A percentile compares a stretch with the other conserved stretches of the same genome.
phyloP scores from a whole-genome alignment of 2,113 vertebrate species.

The Monopterus albus region DNA sequence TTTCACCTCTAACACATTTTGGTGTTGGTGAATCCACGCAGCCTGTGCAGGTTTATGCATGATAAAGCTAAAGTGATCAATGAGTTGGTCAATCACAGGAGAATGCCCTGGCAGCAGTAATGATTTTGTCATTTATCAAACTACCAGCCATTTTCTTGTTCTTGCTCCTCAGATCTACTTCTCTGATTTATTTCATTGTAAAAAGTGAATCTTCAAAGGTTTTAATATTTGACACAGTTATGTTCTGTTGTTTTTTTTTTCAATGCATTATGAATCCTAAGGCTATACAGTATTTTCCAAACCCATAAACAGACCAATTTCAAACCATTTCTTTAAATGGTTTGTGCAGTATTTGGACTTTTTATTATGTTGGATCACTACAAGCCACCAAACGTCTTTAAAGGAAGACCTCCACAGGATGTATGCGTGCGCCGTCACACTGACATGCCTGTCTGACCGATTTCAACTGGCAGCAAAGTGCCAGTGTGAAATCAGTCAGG shows the following conservation, averaged over 20 bases:
- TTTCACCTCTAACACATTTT: not conserved
- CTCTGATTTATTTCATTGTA: too few relatives aligned
- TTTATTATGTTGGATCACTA: conserved; percentile 26
- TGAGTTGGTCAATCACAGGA: not conserved
- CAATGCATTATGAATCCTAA: not conserved
- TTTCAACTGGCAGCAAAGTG: conserved; percentile 25
- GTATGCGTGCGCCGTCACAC: conserved; percentile 22
- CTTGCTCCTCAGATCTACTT: too few relatives aligned
- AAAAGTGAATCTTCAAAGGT: too few relatives aligned
- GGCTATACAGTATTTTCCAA: not conserved
- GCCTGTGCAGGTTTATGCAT: not conserved
- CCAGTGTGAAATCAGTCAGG: conserved; percentile 36
- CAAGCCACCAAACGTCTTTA: conserved; percentile 28
- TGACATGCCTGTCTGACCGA: not conserved
- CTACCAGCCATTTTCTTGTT: too few relatives aligned
- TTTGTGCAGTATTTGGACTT: conserved; percentile 17
- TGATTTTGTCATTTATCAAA: too few relatives aligned
- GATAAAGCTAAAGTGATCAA: too few relatives aligned
- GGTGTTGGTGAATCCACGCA: not conserved
- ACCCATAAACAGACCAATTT: not conserved
- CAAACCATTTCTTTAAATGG: too few relatives aligned
- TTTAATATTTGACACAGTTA: too few relatives aligned
- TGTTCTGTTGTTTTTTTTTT: too few relatives aligned
- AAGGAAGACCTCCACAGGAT: conserved; percentile 31
- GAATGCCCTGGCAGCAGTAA: too few relatives aligned